Evolutionary conservation across 1,140 invertebrate species (phyloP).

Genomic region (Zophobas atratus): DNA sequence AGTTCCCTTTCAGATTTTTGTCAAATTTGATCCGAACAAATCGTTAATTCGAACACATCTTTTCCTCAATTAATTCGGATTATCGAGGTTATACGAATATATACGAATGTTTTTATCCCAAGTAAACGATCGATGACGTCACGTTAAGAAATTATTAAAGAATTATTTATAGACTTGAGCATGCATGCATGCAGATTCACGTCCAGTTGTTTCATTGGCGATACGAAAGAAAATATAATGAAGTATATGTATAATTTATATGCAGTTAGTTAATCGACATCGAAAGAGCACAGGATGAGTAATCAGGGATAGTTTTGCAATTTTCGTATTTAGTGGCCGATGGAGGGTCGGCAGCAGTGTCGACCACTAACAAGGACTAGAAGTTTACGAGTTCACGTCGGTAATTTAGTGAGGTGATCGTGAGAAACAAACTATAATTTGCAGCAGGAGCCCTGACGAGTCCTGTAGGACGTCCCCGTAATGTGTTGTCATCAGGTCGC

Average conservation of each 20-base stretch:
- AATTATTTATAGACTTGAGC: too few relatives aligned
- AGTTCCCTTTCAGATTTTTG: too few relatives aligned
- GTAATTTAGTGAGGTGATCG: conserved; percentile 62
- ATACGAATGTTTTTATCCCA: too few relatives aligned
- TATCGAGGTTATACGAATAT: too few relatives aligned
- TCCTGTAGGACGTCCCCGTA: conserved; percentile 64
- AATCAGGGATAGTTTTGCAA: neutral
- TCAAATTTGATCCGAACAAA: too few relatives aligned
- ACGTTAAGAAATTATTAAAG: too few relatives aligned
- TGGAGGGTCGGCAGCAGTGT: conserved; percentile 8
- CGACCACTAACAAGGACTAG: conserved; percentile 23
- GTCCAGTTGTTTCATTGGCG: neutral
- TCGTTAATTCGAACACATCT: too few relatives aligned
- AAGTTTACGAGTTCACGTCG: conserved; percentile 52
- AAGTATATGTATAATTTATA: too few relatives aligned
- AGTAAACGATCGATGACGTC: too few relatives aligned
- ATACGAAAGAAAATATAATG: neutral
- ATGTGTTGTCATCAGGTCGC: conserved; percentile 65
- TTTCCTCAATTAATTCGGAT: too few relatives aligned
- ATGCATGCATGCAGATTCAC: too few relatives aligned
- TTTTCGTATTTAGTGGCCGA: conserved; percentile 9
- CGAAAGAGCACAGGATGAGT: neutral
- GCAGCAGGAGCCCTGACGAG: conserved; percentile 63
- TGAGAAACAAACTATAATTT: conserved; percentile 62
- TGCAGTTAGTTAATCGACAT: neutral